These are phyloP conservation scores for Macrophya alboannulata DNA, from an alignment of 2,888 invertebrate genomes.

Conservation along the genomic window DNA sequence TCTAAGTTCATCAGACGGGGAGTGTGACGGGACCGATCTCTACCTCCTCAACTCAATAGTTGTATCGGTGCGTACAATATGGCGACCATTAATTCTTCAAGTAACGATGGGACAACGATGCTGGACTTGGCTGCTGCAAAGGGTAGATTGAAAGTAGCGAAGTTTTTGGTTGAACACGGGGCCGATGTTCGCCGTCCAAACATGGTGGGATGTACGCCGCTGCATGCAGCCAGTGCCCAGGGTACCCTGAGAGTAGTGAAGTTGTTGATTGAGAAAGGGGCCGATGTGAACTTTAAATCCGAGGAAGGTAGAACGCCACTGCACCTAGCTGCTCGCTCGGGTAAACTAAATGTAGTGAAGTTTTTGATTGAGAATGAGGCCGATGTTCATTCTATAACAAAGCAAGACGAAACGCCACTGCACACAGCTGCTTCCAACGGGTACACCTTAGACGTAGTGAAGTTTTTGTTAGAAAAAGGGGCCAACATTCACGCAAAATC, in stretches of 20 bases:
- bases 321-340: neutral
- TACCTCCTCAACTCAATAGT: too few relatives aligned
- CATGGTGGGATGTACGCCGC: neutral
- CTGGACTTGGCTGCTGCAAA: neutral
- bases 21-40: too few relatives aligned
- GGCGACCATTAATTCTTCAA: neutral
- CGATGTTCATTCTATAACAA: neutral
- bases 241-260: neutral
- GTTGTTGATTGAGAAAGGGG: too few relatives aligned
- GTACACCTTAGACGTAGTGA: too few relatives aligned
- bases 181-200: neutral
- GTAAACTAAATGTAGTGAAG: neutral
- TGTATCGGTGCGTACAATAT: neutral
- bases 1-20: neutral
- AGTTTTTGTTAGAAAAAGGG: too few relatives aligned
- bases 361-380: neutral
- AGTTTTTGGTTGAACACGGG: neutral
- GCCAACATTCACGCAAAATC: too few relatives aligned
- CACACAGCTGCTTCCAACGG: too few relatives aligned
- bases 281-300: too few relatives aligned
- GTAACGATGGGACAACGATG: neutral
- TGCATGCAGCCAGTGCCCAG: neutral
- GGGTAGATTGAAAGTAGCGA: neutral
- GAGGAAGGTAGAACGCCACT: neutral
- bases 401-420: neutral